phyloP scores from a whole-genome alignment of 2,888 invertebrate species.

The Trisateles emortualis region DNA sequence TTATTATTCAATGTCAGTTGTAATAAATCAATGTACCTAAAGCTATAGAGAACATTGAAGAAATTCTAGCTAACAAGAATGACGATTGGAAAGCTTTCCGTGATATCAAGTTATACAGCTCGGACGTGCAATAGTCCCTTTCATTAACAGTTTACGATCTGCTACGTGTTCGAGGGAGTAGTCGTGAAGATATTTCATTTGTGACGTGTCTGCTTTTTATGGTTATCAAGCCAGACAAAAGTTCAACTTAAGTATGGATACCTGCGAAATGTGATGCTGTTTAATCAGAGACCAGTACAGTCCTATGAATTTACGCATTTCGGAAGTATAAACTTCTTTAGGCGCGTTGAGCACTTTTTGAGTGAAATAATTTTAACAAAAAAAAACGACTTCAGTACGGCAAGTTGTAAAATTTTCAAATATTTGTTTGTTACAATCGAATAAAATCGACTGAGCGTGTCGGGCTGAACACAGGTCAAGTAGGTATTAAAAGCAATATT shows the following conservation, averaged over 20 bases:
- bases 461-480: no score
- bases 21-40: no score
- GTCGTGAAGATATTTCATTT: constrained; percentile 39
- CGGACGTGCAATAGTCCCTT: constrained; percentile 55
- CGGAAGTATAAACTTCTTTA: no score
- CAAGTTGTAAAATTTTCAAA: no score
- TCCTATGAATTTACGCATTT: not conserved
- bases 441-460: no score
- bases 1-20: no score
- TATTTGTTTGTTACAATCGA: no score
- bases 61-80: constrained; percentile 23
- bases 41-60: not conserved
- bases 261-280: constrained; percentile 4
- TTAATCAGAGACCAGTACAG: constrained; percentile 12
- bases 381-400: no score
- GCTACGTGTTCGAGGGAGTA: constrained; percentile 50
- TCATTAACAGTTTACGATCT: constrained; percentile 62
- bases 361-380: no score
- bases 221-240: constrained; percentile 7
- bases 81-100: constrained; percentile 56
- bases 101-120: constrained; percentile 48
- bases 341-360: no score
- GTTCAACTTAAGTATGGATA: constrained; percentile 4
- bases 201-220: constrained; percentile 20
- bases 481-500: no score